Percentiles rank a stretch among this genome's conserved stretches.
Conservation (phyloP, 2,113 vertebrate genomes). For the Apaloderma vittatum region DNA sequence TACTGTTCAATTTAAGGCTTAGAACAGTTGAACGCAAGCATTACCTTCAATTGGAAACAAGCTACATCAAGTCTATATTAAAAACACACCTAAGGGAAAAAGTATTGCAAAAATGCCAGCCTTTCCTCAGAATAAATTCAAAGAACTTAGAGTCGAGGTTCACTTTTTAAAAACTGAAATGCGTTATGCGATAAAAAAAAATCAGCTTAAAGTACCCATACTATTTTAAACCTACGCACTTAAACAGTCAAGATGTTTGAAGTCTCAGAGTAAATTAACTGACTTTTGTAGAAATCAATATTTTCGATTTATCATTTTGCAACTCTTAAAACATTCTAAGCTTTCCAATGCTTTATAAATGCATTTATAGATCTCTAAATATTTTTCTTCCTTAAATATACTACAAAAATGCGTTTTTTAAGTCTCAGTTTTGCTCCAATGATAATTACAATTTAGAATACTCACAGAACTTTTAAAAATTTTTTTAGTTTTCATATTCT, state of each 20-base stretch:
- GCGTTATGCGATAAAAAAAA: not conserved
- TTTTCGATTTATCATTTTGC: not conserved
- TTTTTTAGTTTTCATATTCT: not conserved
- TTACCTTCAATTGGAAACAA: not conserved
- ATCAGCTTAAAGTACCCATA: not conserved
- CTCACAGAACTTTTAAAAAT: not conserved
- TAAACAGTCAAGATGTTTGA: not conserved
- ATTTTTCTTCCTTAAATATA: not conserved
- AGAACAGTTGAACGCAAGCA: rapidly evolving
- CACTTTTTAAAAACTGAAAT: not conserved
- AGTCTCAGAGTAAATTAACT: not conserved
- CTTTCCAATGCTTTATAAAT: not conserved
- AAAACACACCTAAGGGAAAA: not conserved
- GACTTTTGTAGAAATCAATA: not conserved
- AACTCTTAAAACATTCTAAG: not conserved
- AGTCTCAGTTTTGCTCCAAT: not conserved
- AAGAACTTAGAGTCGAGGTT: not conserved
- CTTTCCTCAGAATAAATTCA: not conserved
- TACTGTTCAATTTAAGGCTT: not conserved
- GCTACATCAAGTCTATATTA: not conserved
- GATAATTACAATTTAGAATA: not conserved
- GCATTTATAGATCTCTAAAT: not conserved
- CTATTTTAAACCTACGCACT: not conserved
- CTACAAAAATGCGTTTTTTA: not conserved
- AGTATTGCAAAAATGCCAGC: not conserved